Conservation (phyloP, 2,797 vertebrate species). For the Typhlichthys eigenmanni region DNA sequence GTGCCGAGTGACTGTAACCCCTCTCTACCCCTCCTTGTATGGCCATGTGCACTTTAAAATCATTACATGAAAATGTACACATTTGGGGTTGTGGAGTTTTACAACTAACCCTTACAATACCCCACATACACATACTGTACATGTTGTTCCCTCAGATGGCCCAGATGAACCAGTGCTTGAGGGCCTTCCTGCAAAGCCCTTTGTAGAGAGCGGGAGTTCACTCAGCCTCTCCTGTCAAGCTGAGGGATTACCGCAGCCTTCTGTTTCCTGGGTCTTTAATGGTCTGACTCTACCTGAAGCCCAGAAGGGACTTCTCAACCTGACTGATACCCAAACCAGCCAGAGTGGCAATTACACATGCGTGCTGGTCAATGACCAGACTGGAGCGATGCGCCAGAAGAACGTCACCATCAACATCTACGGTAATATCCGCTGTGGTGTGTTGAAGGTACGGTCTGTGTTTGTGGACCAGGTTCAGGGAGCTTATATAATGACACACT, state of each 20-base stretch:
- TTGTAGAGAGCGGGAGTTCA: slow-evolving; percentile 63
- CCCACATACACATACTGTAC: background rate
- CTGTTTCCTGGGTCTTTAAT: slow-evolving; percentile 70
- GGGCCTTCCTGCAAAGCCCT: slow-evolving; percentile 48
- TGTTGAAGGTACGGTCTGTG: background rate
- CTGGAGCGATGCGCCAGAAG: slow-evolving; percentile 37
- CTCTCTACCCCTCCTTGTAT: too few relatives aligned
- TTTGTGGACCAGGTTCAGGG: too few relatives aligned
- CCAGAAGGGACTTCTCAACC: slow-evolving; percentile 58
- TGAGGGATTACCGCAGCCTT: slow-evolving; percentile 71
- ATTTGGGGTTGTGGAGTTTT: too few relatives aligned
- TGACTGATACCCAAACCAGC: slow-evolving; percentile 60
- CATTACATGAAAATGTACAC: too few relatives aligned
- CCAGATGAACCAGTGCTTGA: slow-evolving; percentile 73
- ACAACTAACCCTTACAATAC: too few relatives aligned
- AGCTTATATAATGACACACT: background rate
- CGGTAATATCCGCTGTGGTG: slow-evolving; percentile 57
- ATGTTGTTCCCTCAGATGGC: slow-evolving; percentile 73
- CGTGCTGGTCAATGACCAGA: slow-evolving; percentile 63
- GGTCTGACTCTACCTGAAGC: slow-evolving; percentile 53
- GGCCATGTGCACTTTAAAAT: too few relatives aligned
- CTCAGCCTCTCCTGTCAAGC: slow-evolving; percentile 73
- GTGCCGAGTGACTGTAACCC: too few relatives aligned
- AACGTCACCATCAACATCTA: slow-evolving; percentile 66
- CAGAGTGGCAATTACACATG: slow-evolving; percentile 82